Base-by-base conservation (phyloP, 1,140 invertebrate species). In the Sminthurides bifidus region DNA sequence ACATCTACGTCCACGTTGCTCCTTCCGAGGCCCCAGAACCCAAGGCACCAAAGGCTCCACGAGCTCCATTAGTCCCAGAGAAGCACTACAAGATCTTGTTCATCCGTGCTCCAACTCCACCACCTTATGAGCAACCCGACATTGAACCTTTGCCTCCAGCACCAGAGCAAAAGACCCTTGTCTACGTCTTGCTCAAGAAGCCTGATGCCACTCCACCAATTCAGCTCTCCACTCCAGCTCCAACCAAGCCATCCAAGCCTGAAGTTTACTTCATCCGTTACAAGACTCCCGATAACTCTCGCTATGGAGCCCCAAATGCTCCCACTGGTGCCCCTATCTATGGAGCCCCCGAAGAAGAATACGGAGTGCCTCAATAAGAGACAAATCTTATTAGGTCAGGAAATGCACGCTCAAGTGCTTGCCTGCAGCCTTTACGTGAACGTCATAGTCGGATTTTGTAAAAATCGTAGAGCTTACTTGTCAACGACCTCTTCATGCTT, bases 61-160 rank as follows among this genome's bases (percentile, higher is more conserved):
- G 63, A 0, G 58, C 61, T 5, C 67, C 67, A 17, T 21, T 80
- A 44, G 79, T 84, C 8, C 82, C 85, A 10, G 84, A 87, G 67
- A 88, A 88, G 66, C 85, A 88, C 67, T 88, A 87, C 76, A 87
- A 87, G 70, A 87, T 88, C 62, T 83, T 88, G 38, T 87, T 88
- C 74, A 88, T 88, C 67, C 87, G 87, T 71, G 84, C 84, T 1
- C 84, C 85, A 44, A 83, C 83, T 2, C 81, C 83, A 51, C 83
- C 84, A 1, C 80, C 83, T 15, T 83, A 83, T 8, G 84, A 81
- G 2, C 83, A 83, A 4, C 48, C 56, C 6, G 72, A 81, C 19
- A 77, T 87, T 58, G 68, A 38, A 21, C 46, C 72, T 0, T 67
- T 82, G 38, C 79, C 83, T 61, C 81, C 82, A 23, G 84, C 82